These are phyloP conservation scores for Heliconius melpomene DNA, from an alignment of 1,140 invertebrate genomes.

Conservation along the genomic window DNA sequence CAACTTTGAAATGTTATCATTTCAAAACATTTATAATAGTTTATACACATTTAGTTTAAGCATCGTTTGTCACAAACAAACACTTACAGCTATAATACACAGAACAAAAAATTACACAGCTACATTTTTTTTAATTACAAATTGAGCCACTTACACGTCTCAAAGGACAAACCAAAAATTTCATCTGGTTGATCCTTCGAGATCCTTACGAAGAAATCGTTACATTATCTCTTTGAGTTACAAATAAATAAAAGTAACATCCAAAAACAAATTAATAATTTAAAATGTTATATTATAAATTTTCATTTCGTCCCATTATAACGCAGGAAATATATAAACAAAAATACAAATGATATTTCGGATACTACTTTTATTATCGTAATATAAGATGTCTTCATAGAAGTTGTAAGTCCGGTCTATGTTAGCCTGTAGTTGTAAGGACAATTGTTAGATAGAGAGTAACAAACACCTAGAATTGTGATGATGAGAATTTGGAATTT, in stretches of 20 bases:
- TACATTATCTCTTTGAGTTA: slow-evolving; percentile 4
- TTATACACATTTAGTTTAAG: slow-evolving; percentile 30
- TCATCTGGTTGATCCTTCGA: slow-evolving; percentile 16
- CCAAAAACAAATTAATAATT: neutral
- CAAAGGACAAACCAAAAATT: slow-evolving; percentile 27
- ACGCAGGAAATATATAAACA: neutral
- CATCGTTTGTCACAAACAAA: slow-evolving; percentile 22
- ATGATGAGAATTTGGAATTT: slow-evolving; percentile 22
- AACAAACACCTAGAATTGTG: slow-evolving; percentile 12
- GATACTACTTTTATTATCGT: neutral
- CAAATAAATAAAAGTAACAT: neutral
- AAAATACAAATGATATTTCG: neutral
- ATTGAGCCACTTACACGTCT: slow-evolving; percentile 28
- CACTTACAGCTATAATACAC: slow-evolving; percentile 22
- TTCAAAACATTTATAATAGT: slow-evolving; percentile 1
- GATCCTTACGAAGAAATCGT: slow-evolving; percentile 13
- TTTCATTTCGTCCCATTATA: neutral
- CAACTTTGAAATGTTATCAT: slow-evolving; percentile 7
- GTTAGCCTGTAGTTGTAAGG: slow-evolving; percentile 9
- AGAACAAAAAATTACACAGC: slow-evolving; percentile 16
- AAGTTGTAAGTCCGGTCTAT: neutral
- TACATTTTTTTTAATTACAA: slow-evolving; percentile 28
- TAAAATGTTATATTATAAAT: neutral
- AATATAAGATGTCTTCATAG: neutral
- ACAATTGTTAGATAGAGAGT: slow-evolving; percentile 11